phyloP scores from a whole-genome alignment of 2,797 vertebrate genomes.

The Masticophis lateralis region DNA sequence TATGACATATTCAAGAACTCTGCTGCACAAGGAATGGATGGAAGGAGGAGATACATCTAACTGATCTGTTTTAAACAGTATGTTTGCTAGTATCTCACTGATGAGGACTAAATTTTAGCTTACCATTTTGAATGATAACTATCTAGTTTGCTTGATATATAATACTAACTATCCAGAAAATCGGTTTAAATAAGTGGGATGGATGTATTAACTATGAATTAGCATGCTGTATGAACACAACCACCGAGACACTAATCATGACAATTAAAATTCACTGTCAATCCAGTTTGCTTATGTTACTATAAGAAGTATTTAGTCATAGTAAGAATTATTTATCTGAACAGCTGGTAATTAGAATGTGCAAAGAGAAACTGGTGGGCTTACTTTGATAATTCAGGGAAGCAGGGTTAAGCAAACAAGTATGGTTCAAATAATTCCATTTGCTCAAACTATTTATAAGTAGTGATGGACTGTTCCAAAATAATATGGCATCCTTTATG shows the following conservation, averaged over 20 bases:
- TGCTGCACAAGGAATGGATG: not conserved
- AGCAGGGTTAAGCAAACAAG: not conserved
- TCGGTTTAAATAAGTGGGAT: not conserved
- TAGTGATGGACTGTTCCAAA: slow-evolving; percentile 42
- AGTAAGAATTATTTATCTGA: not conserved
- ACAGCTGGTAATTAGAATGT: not conserved
- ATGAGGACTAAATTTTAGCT: not conserved
- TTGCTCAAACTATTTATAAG: not conserved
- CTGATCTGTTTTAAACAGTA: not conserved
- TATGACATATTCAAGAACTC: not conserved
- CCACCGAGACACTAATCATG: not conserved
- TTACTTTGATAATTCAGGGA: not conserved
- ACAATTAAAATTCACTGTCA: not conserved
- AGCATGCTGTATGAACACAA: not conserved
- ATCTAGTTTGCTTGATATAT: not conserved
- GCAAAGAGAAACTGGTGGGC: not conserved
- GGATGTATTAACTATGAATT: not conserved
- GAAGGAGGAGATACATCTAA: not conserved
- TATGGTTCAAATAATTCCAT: not conserved
- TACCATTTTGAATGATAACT: not conserved
- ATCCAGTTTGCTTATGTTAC: not conserved
- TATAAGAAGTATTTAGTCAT: not conserved
- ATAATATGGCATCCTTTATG: slow-evolving; percentile 39
- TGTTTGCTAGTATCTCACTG: not conserved
- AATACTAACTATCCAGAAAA: not conserved